Percentiles rank a stretch among this genome's conserved stretches.
Conservation (phyloP, 92 coral and sea anemone genomes). For the Bergia sp. region DNA sequence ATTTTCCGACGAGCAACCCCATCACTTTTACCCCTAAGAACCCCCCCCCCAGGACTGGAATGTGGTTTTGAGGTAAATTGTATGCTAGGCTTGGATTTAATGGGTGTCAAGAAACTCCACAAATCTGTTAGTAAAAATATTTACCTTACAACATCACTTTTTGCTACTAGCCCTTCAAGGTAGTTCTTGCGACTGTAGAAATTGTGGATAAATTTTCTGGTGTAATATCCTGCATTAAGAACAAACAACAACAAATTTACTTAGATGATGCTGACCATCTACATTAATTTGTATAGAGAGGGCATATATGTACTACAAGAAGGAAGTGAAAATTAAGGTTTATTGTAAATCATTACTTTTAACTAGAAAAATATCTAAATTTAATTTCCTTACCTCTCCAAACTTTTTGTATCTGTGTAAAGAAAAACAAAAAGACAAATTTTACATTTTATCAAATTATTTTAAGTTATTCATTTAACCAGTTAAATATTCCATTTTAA, state of each 20-base stretch:
- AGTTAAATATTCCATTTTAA: background rate
- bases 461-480: background rate
- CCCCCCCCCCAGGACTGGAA: background rate
- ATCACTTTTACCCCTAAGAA: too few relatives aligned
- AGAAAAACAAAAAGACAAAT: background rate
- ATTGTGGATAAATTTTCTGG: conserved; percentile 89
- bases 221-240: conserved; percentile 71
- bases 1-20: too few relatives aligned
- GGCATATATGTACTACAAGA: background rate
- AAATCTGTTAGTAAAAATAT: background rate
- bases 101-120: background rate
- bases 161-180: conserved; percentile 78
- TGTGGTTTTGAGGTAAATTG: too few relatives aligned
- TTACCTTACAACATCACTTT: conserved; percentile 88
- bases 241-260: background rate
- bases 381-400: conserved; percentile 86
- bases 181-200: conserved; percentile 92
- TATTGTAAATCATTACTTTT: background rate
- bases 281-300: background rate
- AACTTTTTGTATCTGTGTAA: conserved; percentile 87
- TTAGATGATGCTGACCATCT: too few relatives aligned
- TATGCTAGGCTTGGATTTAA: too few relatives aligned
- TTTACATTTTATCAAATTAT: background rate
- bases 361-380: background rate
- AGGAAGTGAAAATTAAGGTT: background rate